A percentile compares a stretch with the other conserved stretches of the same genome.
Evolutionary conservation across 2,113 vertebrate species (phyloP).

Genomic region (Megaceryle maxima): DNA sequence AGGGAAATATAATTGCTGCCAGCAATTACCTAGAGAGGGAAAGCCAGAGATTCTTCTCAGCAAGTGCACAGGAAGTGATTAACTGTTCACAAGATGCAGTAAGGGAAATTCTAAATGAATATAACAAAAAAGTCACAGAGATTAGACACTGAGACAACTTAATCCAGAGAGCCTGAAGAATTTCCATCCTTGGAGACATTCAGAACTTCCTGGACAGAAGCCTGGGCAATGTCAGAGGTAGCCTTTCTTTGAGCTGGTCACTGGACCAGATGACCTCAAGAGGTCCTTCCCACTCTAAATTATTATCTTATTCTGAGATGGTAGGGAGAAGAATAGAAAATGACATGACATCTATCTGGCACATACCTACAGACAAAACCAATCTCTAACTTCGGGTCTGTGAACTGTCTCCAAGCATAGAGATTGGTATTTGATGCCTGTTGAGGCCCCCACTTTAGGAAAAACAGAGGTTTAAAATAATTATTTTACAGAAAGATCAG

Average conservation of each 20-base stretch:
- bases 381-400: neutral
- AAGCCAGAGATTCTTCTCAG: neutral
- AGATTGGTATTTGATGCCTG: neutral
- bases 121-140: neutral
- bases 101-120: neutral
- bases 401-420: neutral
- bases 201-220: neutral
- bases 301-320: neutral
- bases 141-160: neutral
- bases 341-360: neutral
- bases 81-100: neutral
- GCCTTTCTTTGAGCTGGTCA: neutral
- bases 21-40: neutral
- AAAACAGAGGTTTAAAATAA: neutral
- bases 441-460: neutral
- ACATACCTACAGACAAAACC: neutral
- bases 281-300: neutral
- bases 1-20: neutral
- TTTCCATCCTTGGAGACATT: neutral
- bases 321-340: neutral
- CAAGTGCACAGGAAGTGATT: neutral
- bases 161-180: neutral
- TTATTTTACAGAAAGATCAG: neutral
- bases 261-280: neutral
- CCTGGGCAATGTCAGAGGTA: neutral